phyloP scores from a whole-genome alignment of 2,797 vertebrate species.

The Myotis findleyi region DNA sequence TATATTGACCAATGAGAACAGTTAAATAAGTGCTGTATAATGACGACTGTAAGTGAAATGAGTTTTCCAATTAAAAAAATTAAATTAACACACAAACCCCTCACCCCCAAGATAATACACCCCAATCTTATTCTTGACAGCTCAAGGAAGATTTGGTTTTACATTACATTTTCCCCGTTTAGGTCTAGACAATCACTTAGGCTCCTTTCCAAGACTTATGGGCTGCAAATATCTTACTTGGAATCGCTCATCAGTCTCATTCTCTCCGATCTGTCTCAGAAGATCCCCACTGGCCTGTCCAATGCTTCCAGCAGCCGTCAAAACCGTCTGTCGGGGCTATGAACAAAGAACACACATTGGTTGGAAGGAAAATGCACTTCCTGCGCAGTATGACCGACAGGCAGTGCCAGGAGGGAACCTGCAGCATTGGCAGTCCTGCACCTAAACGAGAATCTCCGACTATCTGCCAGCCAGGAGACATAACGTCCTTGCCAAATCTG shows the following conservation, averaged over 20 bases:
- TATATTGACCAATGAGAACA: not conserved
- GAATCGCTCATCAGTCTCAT: constrained; percentile 98
- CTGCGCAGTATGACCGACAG: not conserved
- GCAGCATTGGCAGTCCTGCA: not conserved
- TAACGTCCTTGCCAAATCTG: not conserved
- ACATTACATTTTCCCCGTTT: not conserved
- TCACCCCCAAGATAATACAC: not conserved
- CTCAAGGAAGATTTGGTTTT: not conserved
- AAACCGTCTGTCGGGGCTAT: constrained; percentile 97
- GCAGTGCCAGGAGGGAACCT: not conserved
- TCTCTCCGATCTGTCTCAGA: constrained; percentile 97
- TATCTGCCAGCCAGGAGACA: not conserved
- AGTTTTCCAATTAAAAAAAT: not conserved
- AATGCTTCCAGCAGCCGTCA: constrained; percentile 98
- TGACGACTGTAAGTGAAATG: not conserved
- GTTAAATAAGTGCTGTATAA: not conserved
- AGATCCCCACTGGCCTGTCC: constrained; percentile 98
- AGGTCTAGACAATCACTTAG: not conserved
- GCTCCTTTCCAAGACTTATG: not conserved
- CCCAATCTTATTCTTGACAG: not conserved
- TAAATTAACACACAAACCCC: not conserved
- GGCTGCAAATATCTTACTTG: constrained; percentile 89
- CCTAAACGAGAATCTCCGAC: not conserved
- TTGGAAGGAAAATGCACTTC: not conserved
- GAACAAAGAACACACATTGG: constrained; percentile 54